Evolutionary conservation across 2,888 invertebrate species (phyloP).

Genomic region (Andrena flavipes): DNA sequence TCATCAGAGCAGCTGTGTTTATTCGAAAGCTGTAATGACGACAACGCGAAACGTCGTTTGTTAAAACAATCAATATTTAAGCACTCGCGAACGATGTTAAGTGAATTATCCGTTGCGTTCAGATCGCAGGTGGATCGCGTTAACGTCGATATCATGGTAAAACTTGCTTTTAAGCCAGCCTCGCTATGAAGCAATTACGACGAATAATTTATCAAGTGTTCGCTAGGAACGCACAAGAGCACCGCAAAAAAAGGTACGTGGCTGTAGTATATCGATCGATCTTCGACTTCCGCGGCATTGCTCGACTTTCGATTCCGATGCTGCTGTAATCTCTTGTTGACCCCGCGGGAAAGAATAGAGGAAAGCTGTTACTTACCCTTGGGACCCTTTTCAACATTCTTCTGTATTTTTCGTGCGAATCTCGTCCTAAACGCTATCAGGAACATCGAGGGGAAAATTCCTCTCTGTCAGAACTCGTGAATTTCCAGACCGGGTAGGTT

Average conservation of each 20-base stretch:
- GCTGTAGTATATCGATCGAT: conserved; percentile 38
- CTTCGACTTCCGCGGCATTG: conserved; percentile 29
- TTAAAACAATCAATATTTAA: conserved; percentile 21
- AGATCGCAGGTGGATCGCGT: neutral
- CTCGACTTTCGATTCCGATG: conserved; percentile 45
- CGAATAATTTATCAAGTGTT: conserved; percentile 26
- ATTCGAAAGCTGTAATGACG: neutral
- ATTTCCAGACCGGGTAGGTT: neutral
- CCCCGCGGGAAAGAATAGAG: conserved; percentile 41
- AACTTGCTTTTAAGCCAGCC: neutral
- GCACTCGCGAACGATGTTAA: neutral
- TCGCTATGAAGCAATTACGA: conserved; percentile 1
- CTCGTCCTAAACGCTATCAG: conserved; percentile 11
- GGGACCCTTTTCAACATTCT: conserved; percentile 24
- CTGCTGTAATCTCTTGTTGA: conserved; percentile 52
- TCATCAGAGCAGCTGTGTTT: neutral
- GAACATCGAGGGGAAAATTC: neutral
- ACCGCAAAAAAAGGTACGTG: conserved; percentile 14
- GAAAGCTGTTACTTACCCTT: conserved; percentile 46
- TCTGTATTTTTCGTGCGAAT: neutral
- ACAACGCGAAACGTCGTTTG: neutral
- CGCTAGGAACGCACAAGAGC: conserved; percentile 5
- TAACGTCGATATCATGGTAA: conserved; percentile 2
- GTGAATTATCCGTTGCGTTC: neutral
- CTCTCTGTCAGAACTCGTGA: too few species aligned